phyloP scores from a whole-genome alignment of 2,113 vertebrate genomes.

The Callipepla californica region DNA sequence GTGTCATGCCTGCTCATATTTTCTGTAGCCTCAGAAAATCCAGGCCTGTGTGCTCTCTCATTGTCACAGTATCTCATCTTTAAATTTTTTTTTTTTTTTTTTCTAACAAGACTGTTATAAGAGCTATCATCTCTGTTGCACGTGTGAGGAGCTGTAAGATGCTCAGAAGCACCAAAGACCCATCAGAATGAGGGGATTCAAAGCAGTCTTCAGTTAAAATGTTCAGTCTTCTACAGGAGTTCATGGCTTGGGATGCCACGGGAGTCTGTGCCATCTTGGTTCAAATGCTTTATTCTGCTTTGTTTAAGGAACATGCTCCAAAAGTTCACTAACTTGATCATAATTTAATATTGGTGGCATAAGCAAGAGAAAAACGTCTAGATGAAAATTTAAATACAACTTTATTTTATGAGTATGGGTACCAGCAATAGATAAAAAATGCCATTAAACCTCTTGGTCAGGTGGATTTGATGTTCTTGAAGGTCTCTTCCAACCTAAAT shows the following conservation, averaged over 20 bases:
- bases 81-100: background rate
- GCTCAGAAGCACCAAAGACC: background rate
- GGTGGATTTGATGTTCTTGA: background rate
- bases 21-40: background rate
- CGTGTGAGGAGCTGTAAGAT: background rate
- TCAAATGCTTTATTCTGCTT: background rate
- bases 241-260: background rate
- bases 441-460: background rate
- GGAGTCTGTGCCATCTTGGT: background rate
- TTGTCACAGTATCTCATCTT: background rate
- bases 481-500: background rate
- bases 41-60: background rate
- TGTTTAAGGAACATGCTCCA: background rate
- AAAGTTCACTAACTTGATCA: background rate
- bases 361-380: background rate
- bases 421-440: background rate
- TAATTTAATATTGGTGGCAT: background rate
- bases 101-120: background rate
- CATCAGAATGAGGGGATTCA: background rate
- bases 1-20: background rate
- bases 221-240: background rate
- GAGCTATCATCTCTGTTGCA: background rate
- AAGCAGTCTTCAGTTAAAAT: background rate
- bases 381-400: background rate
- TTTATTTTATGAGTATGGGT: background rate